Percentiles rank a stretch among this genome's conserved stretches.
Conservation (phyloP, 2,888 invertebrate species). For the Antitype chi region DNA sequence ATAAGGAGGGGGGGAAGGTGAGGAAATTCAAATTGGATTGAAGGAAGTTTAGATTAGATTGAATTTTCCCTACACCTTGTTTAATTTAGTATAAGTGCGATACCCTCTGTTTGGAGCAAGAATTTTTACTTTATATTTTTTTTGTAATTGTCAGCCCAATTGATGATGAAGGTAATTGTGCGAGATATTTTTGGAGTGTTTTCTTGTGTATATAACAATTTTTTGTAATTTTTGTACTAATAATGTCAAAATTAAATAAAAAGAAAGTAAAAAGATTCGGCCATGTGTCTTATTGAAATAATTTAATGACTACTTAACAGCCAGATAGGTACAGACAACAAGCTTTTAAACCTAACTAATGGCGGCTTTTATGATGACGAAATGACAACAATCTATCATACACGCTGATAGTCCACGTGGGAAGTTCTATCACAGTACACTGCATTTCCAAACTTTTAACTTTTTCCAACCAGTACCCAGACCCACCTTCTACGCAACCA, state of each 20-base stretch:
- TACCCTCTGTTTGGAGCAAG: conserved; percentile 51
- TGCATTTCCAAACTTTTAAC: not conserved
- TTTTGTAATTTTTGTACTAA: not conserved
- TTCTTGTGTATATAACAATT: not conserved
- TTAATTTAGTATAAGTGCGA: conserved; percentile 85
- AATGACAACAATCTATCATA: not conserved
- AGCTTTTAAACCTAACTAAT: not conserved
- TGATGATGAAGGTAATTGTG: conserved; percentile 51
- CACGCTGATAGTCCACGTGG: not conserved
- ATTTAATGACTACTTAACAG: not conserved
- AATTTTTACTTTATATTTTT: conserved; percentile 22
- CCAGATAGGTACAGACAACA: not conserved
- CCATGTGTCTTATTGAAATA: not conserved
- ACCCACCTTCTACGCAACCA: too few species aligned
- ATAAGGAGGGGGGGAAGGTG: conserved; percentile 67
- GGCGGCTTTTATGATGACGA: too few species aligned
- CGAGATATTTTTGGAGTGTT: conserved; percentile 6
- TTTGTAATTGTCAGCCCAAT: conserved; percentile 46
- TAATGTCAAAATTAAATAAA: not conserved
- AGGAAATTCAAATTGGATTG: conserved; percentile 89
- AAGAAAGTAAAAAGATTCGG: not conserved
- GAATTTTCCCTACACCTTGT: conserved; percentile 89
- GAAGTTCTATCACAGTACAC: not conserved
- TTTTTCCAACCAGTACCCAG: not conserved
- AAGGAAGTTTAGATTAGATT: conserved; percentile 89